A percentile compares a stretch with the other conserved stretches of the same genome.
These are phyloP conservation scores for Centroberyx gerrardi DNA, from an alignment of 2,797 vertebrate species.

Conservation along the genomic window DNA sequence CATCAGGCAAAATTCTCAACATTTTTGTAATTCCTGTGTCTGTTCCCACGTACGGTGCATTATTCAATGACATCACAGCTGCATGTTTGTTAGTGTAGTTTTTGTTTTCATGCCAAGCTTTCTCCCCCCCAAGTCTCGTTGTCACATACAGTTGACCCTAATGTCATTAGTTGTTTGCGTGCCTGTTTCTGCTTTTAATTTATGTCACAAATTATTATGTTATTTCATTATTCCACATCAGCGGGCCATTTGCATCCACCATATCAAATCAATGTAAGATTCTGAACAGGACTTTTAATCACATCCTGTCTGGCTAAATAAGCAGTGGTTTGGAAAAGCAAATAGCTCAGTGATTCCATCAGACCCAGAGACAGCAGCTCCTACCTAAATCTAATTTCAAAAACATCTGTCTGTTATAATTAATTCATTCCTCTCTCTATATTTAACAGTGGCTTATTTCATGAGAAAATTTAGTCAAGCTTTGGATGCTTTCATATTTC, in stretches of 20 bases:
- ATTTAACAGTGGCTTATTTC: conserved; percentile 29
- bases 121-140: conserved; percentile 6
- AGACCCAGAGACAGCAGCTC: conserved; percentile 48
- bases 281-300: conserved; percentile 61
- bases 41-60: conserved; percentile 38
- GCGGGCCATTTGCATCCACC: conserved; percentile 36
- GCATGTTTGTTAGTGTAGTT: conserved; percentile 48
- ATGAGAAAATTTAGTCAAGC: conserved; percentile 8
- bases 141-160: conserved; percentile 45
- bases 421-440: conserved; percentile 34
- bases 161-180: conserved; percentile 31
- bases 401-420: conserved; percentile 61
- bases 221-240: conserved; percentile 50
- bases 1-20: conserved; percentile 34
- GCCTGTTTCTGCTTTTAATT: conserved; percentile 50
- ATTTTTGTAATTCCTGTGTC: conserved; percentile 50
- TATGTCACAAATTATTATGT: conserved; percentile 43
- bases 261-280: conserved; percentile 35
- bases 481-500: conserved; percentile 26
- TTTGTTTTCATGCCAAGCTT: conserved; percentile 39
- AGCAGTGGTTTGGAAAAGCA: conserved; percentile 55
- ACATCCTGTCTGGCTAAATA: conserved; percentile 56
- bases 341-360: conserved; percentile 42
- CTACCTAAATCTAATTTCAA: conserved; percentile 52
- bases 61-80: conserved; percentile 54